Evolutionary conservation across 2,888 invertebrate species (phyloP).

Genomic region (Morpho helenor): DNA sequence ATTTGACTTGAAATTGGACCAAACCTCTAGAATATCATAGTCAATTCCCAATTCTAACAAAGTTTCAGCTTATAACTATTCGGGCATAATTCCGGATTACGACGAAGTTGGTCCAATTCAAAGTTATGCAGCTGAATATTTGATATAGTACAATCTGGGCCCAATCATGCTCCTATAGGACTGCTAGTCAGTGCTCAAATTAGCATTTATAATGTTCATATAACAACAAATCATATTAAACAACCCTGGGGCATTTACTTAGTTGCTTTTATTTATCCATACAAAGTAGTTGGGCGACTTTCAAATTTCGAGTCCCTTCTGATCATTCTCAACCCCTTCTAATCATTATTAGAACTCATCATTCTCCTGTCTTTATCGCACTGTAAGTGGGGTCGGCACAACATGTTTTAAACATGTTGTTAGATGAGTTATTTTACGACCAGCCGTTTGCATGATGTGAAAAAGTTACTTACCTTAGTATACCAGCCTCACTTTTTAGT

Average conservation of each 20-base stretch:
- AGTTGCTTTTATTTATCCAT: too few species aligned
- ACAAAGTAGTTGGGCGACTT: too few species aligned
- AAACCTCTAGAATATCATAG: slow-evolving; percentile 12
- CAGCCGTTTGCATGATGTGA: too few species aligned
- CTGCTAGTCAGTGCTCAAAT: not conserved
- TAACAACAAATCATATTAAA: not conserved
- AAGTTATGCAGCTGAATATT: slow-evolving; percentile 15
- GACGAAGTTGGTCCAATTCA: slow-evolving; percentile 11
- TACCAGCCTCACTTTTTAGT: too few species aligned
- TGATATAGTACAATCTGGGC: slow-evolving; percentile 12
- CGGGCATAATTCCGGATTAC: slow-evolving; percentile 16
- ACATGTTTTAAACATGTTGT: too few species aligned
- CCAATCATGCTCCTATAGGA: slow-evolving; percentile 7
- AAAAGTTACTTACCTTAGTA: too few species aligned
- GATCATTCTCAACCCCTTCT: too few species aligned
- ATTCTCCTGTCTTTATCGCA: too few species aligned
- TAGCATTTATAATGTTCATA: not conserved
- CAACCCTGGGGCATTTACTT: not conserved
- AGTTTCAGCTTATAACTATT: slow-evolving; percentile 14
- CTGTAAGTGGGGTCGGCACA: too few species aligned
- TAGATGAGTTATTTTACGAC: too few species aligned
- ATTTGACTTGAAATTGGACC: slow-evolving; percentile 3
- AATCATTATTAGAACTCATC: too few species aligned
- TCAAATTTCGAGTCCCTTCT: too few species aligned
- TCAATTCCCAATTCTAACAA: slow-evolving; percentile 11